Evolutionary conservation across 1,140 invertebrate genomes (phyloP).

Genomic region (Galendromus occidentalis): DNA sequence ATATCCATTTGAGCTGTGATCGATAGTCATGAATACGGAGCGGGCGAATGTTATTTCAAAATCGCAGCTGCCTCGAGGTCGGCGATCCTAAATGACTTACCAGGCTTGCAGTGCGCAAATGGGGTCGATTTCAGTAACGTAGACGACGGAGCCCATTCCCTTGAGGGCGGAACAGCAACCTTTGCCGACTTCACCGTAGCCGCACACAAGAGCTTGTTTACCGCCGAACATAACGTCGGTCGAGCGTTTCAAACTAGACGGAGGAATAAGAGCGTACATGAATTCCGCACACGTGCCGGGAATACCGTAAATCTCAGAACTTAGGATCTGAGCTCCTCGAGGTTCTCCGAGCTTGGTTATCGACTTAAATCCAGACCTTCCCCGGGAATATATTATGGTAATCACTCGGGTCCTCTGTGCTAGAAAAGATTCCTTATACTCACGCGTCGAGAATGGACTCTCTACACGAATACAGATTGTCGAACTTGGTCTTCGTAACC

Average conservation of each 20-base stretch:
- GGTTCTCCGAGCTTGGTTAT: no score
- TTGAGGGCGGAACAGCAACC: conserved; percentile 87
- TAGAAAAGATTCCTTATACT: conserved; percentile 24
- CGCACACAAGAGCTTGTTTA: conserved; percentile 87
- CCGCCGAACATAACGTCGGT: conserved; percentile 97
- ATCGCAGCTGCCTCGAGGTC: no score
- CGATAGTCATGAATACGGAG: no score
- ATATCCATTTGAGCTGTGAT: no score
- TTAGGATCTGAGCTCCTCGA: no score
- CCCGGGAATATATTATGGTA: not conserved
- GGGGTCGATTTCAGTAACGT: conserved; percentile 93
- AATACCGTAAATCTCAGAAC: no score
- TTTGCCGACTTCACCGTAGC: conserved; percentile 94
- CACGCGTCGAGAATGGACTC: conserved; percentile 74
- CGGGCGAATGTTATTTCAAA: not conserved
- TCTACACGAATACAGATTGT: conserved; percentile 79
- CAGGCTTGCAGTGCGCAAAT: conserved; percentile 92
- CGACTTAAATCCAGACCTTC: not conserved
- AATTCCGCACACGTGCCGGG: no score
- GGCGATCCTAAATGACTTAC: conserved; percentile 31
- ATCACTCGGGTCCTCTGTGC: not conserved
- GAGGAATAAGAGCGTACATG: no score
- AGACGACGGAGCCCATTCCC: conserved; percentile 76
- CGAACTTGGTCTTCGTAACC: conserved; percentile 97
- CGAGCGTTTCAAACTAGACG: conserved; percentile 63